phyloP scores from a whole-genome alignment of 2,113 vertebrate genomes.

The Leucopsar rothschildi region DNA sequence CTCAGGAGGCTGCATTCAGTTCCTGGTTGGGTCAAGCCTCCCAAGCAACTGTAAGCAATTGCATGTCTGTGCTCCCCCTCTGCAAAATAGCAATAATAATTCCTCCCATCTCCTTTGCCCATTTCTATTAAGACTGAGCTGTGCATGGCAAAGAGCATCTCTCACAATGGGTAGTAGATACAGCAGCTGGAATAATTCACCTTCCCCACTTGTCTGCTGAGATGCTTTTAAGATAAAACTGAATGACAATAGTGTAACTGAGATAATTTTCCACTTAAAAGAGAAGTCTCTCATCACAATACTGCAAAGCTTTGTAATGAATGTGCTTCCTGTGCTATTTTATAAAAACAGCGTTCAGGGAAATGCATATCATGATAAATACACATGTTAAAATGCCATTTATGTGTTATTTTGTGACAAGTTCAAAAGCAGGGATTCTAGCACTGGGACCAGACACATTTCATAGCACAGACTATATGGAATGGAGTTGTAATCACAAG shows the following conservation, averaged over 20 bases:
- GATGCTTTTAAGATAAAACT: constrained; percentile 27
- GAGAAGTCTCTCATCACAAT: neutral
- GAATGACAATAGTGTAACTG: neutral
- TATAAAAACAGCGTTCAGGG: neutral
- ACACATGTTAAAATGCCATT: neutral
- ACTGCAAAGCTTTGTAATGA: neutral
- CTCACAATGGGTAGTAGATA: neutral
- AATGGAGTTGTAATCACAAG: neutral
- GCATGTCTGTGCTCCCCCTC: neutral
- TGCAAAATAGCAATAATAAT: neutral
- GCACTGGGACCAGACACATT: neutral
- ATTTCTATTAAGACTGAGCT: neutral
- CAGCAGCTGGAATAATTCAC: neutral
- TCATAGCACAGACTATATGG: neutral
- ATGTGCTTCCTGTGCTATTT: neutral
- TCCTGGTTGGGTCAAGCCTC: neutral
- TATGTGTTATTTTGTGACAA: neutral
- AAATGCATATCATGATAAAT: neutral
- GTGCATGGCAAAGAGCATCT: neutral
- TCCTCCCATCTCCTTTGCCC: neutral
- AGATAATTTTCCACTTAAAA: constrained; percentile 31
- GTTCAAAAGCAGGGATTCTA: neutral
- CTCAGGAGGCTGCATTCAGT: neutral
- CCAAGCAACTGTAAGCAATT: neutral
- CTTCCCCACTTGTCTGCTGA: neutral